Evolutionary conservation across 2,888 invertebrate species (phyloP), one percentile per base, ranked within the genome.

Genomic region (Norana najaformis): DNA sequence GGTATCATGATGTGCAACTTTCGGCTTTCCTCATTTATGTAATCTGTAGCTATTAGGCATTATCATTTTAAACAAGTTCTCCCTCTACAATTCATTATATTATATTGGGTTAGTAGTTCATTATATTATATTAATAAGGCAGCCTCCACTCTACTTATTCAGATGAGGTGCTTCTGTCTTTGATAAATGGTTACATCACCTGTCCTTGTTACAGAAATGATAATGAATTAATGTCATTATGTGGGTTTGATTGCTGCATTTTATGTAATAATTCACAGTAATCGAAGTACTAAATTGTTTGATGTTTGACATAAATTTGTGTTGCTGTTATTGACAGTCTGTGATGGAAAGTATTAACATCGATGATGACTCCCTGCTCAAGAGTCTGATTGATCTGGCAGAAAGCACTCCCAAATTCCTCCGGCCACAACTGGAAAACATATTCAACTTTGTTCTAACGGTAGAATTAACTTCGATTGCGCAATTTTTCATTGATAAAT

Each of bases 341-440:
- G 96, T 97, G 85, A 97, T 97, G 37, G 97, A 97, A 94, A 97
- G 97, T 92, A 96, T 98, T 90, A 97, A 97, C 93, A 96, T 97
- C 93, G 97, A 97, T 30, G 98, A 99, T 94, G 96, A 98, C 41
- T 93, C 94, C 38, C 96, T 99, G 53, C 95, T 99, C 47, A 98
- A 99, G 95, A 96, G 98, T 92, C 96, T 99, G 83, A 98, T 99
- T 92, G 99, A 99, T 93, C 95, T 99, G 93, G 97, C 98, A 0
- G 98, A 99, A 95, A 96, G 97, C 91, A 96, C 97, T 16, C 99
- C 99, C 0, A 99, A 98, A 95, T 98, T 97, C 95, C 96, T 99
- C 91, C 96, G 98, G 92, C 96, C 97, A 11, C 98, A 99, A 94
- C 95, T 99, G 90, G 97, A 97, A 93, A 96, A 96, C 34, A 97